Conservation (phyloP, 2,888 invertebrate genomes). For the Griposia aprilina region DNA sequence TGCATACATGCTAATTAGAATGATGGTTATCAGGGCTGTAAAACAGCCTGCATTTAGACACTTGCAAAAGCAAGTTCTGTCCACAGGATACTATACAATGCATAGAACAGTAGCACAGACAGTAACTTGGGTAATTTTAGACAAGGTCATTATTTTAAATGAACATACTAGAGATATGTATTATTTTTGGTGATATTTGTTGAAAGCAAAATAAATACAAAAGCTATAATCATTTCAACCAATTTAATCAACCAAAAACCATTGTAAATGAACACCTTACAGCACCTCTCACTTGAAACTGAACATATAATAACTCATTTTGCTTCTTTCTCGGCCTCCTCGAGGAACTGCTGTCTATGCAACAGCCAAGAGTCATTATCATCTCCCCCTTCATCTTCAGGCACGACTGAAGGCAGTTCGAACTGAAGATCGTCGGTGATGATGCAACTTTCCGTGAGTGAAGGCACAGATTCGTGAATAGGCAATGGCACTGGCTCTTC, state of each 20-base stretch:
- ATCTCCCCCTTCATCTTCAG: slow-evolving; percentile 84
- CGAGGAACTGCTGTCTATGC: slow-evolving; percentile 85
- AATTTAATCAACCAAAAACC: slow-evolving; percentile 1
- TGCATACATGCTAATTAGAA: background rate
- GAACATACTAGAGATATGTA: background rate
- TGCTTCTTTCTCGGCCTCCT: slow-evolving; percentile 79
- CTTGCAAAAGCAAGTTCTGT: background rate
- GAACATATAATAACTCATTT: background rate
- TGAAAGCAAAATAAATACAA: background rate
- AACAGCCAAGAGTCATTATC: slow-evolving; percentile 86
- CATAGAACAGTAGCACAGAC: too few species aligned
- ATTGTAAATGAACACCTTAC: background rate
- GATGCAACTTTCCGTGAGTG: slow-evolving; percentile 82
- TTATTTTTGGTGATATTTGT: background rate
- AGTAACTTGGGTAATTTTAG: background rate
- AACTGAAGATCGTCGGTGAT: slow-evolving; percentile 85
- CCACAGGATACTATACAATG: background rate
- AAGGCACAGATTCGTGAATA: slow-evolving; percentile 91
- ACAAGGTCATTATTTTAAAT: background rate
- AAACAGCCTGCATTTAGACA: background rate
- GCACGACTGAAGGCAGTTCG: slow-evolving; percentile 76
- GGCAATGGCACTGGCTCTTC: slow-evolving; percentile 93
- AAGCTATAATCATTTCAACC: background rate
- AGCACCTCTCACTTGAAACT: background rate
- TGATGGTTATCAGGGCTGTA: background rate